Percentiles rank a stretch among this genome's conserved stretches.
These are phyloP conservation scores for Andrena trimmerana DNA, from an alignment of 2,888 invertebrate genomes.

Conservation along the genomic window DNA sequence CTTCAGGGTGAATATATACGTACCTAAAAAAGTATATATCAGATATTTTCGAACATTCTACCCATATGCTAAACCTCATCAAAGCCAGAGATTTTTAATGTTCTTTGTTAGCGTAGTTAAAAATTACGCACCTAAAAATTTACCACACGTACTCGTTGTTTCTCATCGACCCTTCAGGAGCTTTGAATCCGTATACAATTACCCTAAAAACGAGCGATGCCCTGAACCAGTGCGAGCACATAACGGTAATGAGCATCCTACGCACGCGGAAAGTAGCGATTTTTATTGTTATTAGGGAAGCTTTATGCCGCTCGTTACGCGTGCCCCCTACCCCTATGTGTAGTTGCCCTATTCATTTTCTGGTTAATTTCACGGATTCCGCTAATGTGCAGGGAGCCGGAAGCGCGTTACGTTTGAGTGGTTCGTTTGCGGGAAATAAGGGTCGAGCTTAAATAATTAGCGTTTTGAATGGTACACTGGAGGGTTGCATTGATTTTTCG, in stretches of 20 bases:
- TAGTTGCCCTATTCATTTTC: slow-evolving; percentile 41
- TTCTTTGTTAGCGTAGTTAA: too few relatives aligned
- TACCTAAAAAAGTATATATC: too few relatives aligned
- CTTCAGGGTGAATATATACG: too few relatives aligned
- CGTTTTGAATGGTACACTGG: background rate
- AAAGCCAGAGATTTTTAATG: too few relatives aligned
- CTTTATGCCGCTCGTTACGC: slow-evolving; percentile 39
- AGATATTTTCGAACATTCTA: too few relatives aligned
- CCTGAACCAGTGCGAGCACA: slow-evolving; percentile 22
- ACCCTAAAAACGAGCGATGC: slow-evolving; percentile 51
- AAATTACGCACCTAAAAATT: too few relatives aligned
- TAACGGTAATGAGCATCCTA: slow-evolving; percentile 64
- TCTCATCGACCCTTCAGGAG: slow-evolving; percentile 21
- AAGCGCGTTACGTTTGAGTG: slow-evolving; percentile 9
- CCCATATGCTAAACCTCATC: too few relatives aligned
- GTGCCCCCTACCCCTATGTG: background rate
- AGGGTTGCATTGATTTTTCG: slow-evolving; percentile 1
- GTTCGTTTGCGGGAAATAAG: slow-evolving; percentile 24
- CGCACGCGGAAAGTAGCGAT: slow-evolving; percentile 40
- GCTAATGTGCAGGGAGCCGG: slow-evolving; percentile 4
- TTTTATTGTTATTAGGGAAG: slow-evolving; percentile 61
- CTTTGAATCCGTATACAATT: slow-evolving; percentile 44
- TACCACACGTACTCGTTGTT: slow-evolving; percentile 18
- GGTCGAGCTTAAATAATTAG: slow-evolving; percentile 31
- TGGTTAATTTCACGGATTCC: slow-evolving; percentile 46